These are phyloP conservation scores for Thera britannica DNA, from an alignment of 2,888 invertebrate genomes.

Conservation along the genomic window DNA sequence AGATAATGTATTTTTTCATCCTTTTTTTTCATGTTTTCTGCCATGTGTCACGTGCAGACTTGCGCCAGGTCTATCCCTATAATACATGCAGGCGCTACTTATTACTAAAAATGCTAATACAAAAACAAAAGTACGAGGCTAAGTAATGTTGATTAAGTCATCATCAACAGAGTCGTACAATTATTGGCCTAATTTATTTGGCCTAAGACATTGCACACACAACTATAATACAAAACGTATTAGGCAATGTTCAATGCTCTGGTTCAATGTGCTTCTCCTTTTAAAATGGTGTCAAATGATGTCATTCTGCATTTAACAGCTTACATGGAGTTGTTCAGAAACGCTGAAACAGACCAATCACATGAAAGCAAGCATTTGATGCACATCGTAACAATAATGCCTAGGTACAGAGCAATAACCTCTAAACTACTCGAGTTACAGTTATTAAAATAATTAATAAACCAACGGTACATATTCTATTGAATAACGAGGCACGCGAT, in stretches of 20 bases:
- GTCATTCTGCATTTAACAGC: not conserved
- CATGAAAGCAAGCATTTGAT: conserved; percentile 44
- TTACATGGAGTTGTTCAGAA: not conserved
- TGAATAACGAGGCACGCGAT: conserved; percentile 54
- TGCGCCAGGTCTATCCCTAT: no score
- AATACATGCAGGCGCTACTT: no score
- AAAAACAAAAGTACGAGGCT: no score
- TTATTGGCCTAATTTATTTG: not conserved
- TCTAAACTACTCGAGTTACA: conserved; percentile 67
- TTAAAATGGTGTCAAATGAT: conserved; percentile 5
- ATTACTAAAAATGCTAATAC: no score
- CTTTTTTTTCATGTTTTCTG: no score
- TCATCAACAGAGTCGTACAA: not conserved
- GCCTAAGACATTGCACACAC: not conserved
- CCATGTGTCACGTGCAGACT: no score
- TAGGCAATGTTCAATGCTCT: not conserved
- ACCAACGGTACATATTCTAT: conserved; percentile 65
- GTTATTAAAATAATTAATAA: conserved; percentile 68
- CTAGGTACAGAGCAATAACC: conserved; percentile 59
- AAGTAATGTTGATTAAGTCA: no score
- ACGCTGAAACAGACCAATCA: not conserved
- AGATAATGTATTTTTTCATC: no score
- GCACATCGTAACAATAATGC: conserved; percentile 53
- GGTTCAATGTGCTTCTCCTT: not conserved
- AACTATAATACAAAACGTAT: not conserved